Evolutionary conservation across 2,888 invertebrate species (phyloP), one percentile per base, ranked within the genome.

Genomic region (Drosophila diplacantha): DNA sequence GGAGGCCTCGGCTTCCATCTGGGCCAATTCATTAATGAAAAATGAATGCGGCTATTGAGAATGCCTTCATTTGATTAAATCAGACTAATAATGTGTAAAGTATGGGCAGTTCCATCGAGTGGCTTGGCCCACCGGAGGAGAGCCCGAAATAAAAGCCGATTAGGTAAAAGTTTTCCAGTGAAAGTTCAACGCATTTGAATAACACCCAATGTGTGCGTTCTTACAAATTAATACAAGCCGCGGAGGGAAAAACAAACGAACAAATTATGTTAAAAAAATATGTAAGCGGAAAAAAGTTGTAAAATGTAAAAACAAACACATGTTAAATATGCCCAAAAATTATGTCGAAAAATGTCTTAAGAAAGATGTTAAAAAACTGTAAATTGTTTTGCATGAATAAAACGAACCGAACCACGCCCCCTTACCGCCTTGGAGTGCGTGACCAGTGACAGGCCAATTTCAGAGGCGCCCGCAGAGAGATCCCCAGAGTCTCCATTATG

Each of bases 51-150:
- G 65, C 73, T 80, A 68, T 66, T 68, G 67, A 64, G 82, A 63
- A 72, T 70, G 77, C 67, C 64, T 83, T 76, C 72, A 83, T 84
- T 84, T 80, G 83, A 82, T 80, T 84, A 84, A 77, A 84, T 72
- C 71, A 73, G 70, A 61, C 71, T 73, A 82, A 74, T 73, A 80
- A 75, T 66, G 83, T 80, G 75, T 84, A 80, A 83, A 82, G 68
- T 76, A 74, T 71, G 71, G 65, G 31, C 64, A 64, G 54, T 44
- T 29, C 32, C 37, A 37, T 31, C 50, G 35, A 57, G 56, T 34
- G 74, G 69, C 16, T 12, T 39, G 60, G 63, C 69, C 81, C 77
- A 77, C 83, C 77, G 64, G 57, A 74, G 72, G 59, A 74, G 65
- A 56, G 11, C 32, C 32, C 29, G 22, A 53, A 69, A 31, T 50